Percentiles rank a stretch among this genome's conserved stretches.
These are phyloP conservation scores for Drosophila neotestacea DNA, from an alignment of 2,888 invertebrate species.

Conservation along the genomic window DNA sequence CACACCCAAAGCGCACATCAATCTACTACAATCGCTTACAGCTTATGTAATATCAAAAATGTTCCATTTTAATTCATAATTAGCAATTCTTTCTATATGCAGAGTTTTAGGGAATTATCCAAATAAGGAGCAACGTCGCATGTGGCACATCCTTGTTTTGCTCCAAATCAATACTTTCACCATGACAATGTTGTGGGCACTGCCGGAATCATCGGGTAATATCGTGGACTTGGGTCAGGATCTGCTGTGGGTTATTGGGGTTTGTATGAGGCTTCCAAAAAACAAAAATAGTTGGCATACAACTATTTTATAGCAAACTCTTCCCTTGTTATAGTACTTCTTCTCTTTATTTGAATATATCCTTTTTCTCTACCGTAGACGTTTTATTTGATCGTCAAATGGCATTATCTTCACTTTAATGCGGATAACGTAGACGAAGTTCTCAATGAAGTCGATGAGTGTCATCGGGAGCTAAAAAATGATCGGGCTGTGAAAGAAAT, in stretches of 20 bases:
- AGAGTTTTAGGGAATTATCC: conserved; percentile 39
- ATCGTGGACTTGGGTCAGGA: conserved; percentile 46
- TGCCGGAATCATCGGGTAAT: conserved; percentile 21
- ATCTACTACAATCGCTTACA: conserved; percentile 40
- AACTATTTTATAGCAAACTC: too few relatives aligned
- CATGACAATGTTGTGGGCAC: background rate
- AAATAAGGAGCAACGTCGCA: conserved; percentile 21
- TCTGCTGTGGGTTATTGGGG: conserved; percentile 30
- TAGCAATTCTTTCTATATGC: background rate
- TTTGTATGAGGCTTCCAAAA: background rate
- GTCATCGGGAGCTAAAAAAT: background rate
- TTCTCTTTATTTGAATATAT: too few relatives aligned
- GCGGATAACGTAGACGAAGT: conserved; percentile 42
- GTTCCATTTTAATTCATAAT: background rate
- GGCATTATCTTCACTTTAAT: conserved; percentile 9
- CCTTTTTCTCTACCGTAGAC: conserved; percentile 14
- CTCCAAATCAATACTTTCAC: background rate
- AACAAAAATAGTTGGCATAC: too few relatives aligned
- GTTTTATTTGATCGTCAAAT: conserved; percentile 32
- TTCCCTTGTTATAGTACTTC: too few relatives aligned
- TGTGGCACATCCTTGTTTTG: conserved; percentile 23
- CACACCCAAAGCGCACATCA: conserved; percentile 30
- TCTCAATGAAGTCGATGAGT: conserved; percentile 35
- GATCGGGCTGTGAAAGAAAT: background rate
- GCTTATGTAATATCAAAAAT: conserved; percentile 15